Percentiles rank a stretch among this genome's conserved stretches.
Conservation (phyloP, 2,888 invertebrate species). For the Drosophila kambysellisi region DNA sequence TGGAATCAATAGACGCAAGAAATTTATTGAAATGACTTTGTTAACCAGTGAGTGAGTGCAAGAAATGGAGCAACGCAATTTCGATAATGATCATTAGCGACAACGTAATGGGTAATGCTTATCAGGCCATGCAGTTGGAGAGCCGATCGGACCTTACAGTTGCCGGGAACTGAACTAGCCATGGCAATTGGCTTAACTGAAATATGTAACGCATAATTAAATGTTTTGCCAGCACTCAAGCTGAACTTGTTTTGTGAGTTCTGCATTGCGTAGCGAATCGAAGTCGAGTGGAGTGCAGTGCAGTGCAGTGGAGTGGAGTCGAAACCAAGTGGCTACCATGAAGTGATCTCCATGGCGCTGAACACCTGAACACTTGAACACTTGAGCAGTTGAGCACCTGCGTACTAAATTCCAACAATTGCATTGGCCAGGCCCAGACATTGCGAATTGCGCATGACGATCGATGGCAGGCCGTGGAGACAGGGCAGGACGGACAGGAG, state of each 20-base stretch:
- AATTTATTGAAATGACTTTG: constrained; percentile 12
- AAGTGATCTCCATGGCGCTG: constrained; percentile 20
- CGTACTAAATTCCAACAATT: constrained; percentile 47
- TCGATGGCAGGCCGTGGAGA: constrained; percentile 14
- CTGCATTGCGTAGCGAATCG: constrained; percentile 53
- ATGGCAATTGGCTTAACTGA: constrained; percentile 44
- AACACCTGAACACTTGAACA: constrained; percentile 34
- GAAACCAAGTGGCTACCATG: constrained; percentile 20
- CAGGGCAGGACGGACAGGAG: neutral
- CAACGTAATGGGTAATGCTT: constrained; percentile 32
- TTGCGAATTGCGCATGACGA: constrained; percentile 47
- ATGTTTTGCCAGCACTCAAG: constrained; percentile 57
- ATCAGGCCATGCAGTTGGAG: constrained; percentile 46
- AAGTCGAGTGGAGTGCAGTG: constrained; percentile 4
- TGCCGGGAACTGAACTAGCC: constrained; percentile 14
- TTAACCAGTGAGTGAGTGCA: constrained; percentile 1
- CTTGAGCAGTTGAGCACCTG: constrained; percentile 68
- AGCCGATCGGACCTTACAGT: constrained; percentile 50
- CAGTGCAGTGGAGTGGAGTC: constrained; percentile 15
- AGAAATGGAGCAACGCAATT: constrained; percentile 33
- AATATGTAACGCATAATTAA: constrained; percentile 66
- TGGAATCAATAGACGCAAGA: constrained; percentile 9
- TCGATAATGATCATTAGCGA: constrained; percentile 15
- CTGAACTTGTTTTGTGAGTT: constrained; percentile 63
- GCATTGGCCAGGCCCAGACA: constrained; percentile 25